Percentiles rank a stretch among this genome's conserved stretches.
Evolutionary conservation across 2,888 invertebrate genomes (phyloP).

Genomic region (Drosophila rubida): DNA sequence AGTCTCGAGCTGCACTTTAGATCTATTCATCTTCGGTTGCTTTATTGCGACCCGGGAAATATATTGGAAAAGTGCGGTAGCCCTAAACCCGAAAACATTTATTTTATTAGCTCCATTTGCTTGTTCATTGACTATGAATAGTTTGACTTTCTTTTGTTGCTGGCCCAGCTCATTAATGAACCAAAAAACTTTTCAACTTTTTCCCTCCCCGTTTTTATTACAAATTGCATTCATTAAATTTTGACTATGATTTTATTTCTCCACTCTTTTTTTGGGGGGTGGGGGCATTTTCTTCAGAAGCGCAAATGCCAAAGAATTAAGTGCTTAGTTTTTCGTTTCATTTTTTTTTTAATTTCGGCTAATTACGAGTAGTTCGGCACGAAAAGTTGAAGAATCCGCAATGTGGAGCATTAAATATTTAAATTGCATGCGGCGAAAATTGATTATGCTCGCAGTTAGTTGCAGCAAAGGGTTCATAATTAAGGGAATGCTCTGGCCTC

Average conservation of each 20-base stretch:
- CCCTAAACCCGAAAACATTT: slow-evolving; percentile 11
- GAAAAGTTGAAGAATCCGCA: slow-evolving; percentile 24
- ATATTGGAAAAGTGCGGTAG: not conserved
- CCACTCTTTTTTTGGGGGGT: not conserved
- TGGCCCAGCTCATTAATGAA: slow-evolving; percentile 35
- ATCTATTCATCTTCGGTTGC: not conserved
- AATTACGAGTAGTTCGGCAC: slow-evolving; percentile 47
- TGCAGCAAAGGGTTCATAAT: slow-evolving; percentile 33
- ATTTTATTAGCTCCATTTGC: slow-evolving; percentile 27
- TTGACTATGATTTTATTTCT: slow-evolving; percentile 24
- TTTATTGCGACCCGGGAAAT: slow-evolving; percentile 1
- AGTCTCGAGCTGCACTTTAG: not conserved
- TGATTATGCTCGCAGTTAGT: slow-evolving; percentile 60
- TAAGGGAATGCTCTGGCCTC: slow-evolving; percentile 33
- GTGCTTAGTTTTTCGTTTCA: slow-evolving; percentile 21
- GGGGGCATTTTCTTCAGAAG: not conserved
- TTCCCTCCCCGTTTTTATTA: slow-evolving; percentile 32
- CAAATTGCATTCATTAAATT: slow-evolving; percentile 54
- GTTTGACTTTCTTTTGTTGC: slow-evolving; percentile 17
- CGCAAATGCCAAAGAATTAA: slow-evolving; percentile 27
- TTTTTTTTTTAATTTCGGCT: slow-evolving; percentile 22
- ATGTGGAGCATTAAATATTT: slow-evolving; percentile 60
- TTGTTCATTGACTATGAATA: slow-evolving; percentile 20
- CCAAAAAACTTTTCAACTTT: slow-evolving; percentile 43
- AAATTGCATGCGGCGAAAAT: slow-evolving; percentile 57